phyloP scores from a whole-genome alignment of 1,140 invertebrate genomes.

The Temnothorax nylanderi region DNA sequence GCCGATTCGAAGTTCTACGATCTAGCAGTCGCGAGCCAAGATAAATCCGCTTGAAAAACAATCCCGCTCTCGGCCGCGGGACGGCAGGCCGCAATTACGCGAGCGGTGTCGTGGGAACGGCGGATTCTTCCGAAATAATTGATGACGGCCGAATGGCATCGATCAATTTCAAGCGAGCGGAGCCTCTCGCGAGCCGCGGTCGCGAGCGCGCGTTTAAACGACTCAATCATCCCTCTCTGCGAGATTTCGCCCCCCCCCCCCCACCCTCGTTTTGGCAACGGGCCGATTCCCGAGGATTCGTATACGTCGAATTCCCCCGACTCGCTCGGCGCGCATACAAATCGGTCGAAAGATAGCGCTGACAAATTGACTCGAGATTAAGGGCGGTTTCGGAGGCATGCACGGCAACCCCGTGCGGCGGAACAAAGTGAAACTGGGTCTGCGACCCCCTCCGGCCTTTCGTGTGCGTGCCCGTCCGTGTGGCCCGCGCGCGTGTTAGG shows the following conservation, averaged over 20 bases:
- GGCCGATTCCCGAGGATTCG: conserved; percentile 10
- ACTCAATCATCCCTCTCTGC: conserved; percentile 67
- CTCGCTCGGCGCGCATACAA: conserved; percentile 17
- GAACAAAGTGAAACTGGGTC: conserved; percentile 75
- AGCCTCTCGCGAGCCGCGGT: neutral
- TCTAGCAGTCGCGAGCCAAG: neutral
- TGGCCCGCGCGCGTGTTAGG: neutral
- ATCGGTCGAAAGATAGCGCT: conserved; percentile 72
- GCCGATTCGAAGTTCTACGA: neutral
- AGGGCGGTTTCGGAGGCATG: conserved; percentile 73
- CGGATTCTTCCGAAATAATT: conserved; percentile 20
- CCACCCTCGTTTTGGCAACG: conserved; percentile 20
- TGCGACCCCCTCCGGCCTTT: conserved; percentile 59
- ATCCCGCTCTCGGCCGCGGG: neutral
- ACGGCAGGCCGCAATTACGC: neutral
- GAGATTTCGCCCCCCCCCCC: neutral
- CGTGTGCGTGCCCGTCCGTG: conserved; percentile 19
- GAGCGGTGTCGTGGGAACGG: neutral
- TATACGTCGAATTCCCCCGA: conserved; percentile 17
- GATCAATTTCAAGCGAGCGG: conserved; percentile 39
- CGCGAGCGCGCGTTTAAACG: conserved; percentile 6
- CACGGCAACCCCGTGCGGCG: conserved; percentile 63
- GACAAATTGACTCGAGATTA: conserved; percentile 76
- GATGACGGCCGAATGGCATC: conserved; percentile 13
- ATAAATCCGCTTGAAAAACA: conserved; percentile 18